Evolutionary conservation across 1,140 invertebrate species (phyloP), one percentile per base, ranked within the genome.

Genomic region (Anastrepha obliqua): DNA sequence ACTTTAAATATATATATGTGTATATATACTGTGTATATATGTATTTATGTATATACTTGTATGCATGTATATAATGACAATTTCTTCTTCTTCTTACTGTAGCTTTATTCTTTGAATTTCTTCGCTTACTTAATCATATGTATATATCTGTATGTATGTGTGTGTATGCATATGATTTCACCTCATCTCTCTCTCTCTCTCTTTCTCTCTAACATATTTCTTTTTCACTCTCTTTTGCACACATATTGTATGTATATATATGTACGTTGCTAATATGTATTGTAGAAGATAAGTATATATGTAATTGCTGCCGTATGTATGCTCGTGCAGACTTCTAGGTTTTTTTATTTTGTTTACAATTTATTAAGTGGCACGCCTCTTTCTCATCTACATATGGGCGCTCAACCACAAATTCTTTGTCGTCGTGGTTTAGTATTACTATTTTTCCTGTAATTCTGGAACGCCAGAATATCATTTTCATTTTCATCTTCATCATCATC

Each of bases 231-330:
- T 58, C 47, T 81, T 29, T 81, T 20, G 8, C 20, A 55, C 74
- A 55, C 17, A 81, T 81, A 55, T 20, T 58, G 3, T 70, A 15
- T 81, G 47, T n/a, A 29, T 81, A 55, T 81, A 55, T 81, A 51
- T 13, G n/a, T 70, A 29, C 17, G 6, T 67, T 29, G 6, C n/a
- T 9, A 67, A 67, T 67, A 67, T 70, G 42, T 81, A 58, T 74
- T 81, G 47, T 81, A 81, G 51, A 81, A 81, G 74, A 81, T 81
- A 81, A 81, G 74, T 81, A 81, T 81, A 81, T 81, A 81, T 47
- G 29, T 29, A 29, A 29, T 81, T 81, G 74, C 47, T 81, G 74
- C 74, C 55, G 44, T 81, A 55, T 81, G 74, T 81, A 81, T 81
- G 74, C n/a, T 55, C 74, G 11, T 2, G 74, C 74, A 81, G 74